phyloP scores from a whole-genome alignment of 1,140 invertebrate species.

The Drosophila chauvacae region DNA sequence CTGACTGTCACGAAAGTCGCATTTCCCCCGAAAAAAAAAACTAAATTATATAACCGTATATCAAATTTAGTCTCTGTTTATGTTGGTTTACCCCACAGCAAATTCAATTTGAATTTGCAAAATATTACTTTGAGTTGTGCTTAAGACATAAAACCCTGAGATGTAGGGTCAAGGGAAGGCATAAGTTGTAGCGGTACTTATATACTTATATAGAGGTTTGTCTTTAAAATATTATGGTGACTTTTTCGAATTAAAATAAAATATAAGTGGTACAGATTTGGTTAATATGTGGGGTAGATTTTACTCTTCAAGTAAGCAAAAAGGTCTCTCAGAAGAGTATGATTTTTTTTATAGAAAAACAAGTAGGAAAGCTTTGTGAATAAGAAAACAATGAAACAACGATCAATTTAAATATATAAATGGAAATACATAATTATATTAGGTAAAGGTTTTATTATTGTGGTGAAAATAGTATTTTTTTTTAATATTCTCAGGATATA shows the following conservation, averaged over 20 bases:
- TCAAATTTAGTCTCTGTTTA: slow-evolving; percentile 34
- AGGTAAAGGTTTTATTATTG: background rate
- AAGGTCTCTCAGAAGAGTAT: too few species aligned
- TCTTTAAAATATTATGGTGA: background rate
- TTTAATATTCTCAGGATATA: background rate
- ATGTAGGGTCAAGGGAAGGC: background rate
- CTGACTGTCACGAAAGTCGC: slow-evolving; percentile 36
- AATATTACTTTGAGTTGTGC: slow-evolving; percentile 9
- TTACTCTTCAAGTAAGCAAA: too few species aligned
- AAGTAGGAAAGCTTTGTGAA: too few species aligned
- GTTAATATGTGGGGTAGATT: too few species aligned
- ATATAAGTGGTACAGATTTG: too few species aligned
- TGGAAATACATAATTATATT: too few species aligned
- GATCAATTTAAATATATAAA: background rate
- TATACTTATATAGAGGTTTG: background rate
- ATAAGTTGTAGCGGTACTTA: background rate
- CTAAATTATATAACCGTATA: slow-evolving; percentile 48
- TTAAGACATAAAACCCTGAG: background rate
- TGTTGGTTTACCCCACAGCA: slow-evolving; percentile 2
- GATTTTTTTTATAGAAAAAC: too few species aligned
- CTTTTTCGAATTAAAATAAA: too few species aligned
- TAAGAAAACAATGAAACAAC: too few species aligned
- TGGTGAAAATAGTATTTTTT: background rate
- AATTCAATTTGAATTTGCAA: slow-evolving; percentile 27
- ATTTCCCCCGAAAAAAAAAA: slow-evolving; percentile 15